These are phyloP conservation scores for Palythoa heliodiscus DNA, from an alignment of 92 coral and sea anemone genomes.

Conservation along the genomic window DNA sequence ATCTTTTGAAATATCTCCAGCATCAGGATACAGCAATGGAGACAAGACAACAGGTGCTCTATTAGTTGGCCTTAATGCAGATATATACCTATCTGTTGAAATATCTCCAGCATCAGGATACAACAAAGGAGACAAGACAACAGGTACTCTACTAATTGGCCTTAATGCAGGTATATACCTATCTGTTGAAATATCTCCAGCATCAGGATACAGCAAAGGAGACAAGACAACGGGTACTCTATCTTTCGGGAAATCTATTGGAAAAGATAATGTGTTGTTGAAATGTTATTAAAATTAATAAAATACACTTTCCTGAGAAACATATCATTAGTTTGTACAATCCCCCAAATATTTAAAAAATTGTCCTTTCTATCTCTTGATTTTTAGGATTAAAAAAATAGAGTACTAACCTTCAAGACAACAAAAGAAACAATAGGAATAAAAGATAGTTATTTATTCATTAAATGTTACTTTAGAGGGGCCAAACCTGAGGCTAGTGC, in stretches of 20 bases:
- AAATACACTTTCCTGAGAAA: no score
- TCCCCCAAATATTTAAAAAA: no score
- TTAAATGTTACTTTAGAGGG: no score
- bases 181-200: constrained; percentile 77
- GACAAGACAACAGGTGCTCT: constrained; percentile 96
- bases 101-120: constrained; percentile 85
- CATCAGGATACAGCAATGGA: constrained; percentile 88
- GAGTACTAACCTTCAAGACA: no score
- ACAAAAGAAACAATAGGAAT: no score
- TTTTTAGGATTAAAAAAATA: no score
- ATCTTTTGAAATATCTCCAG: constrained; percentile 76
- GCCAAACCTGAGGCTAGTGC: no score
- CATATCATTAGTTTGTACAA: no score
- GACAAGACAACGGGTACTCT: constrained; percentile 96
- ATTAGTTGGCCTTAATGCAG: no score
- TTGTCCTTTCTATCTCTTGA: neutral
- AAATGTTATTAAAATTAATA: no score
- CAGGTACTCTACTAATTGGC: constrained; percentile 96
- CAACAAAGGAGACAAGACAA: constrained; percentile 91
- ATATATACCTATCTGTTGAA: constrained; percentile 70
- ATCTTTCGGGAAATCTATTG: constrained; percentile 90
- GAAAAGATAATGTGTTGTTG: neutral
- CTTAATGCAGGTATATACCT: constrained; percentile 47
- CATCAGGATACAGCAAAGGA: constrained; percentile 88
- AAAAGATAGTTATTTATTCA: no score